These are phyloP conservation scores for Scaptomyza graminum DNA, from an alignment of 1,140 invertebrate genomes.

Conservation along the genomic window DNA sequence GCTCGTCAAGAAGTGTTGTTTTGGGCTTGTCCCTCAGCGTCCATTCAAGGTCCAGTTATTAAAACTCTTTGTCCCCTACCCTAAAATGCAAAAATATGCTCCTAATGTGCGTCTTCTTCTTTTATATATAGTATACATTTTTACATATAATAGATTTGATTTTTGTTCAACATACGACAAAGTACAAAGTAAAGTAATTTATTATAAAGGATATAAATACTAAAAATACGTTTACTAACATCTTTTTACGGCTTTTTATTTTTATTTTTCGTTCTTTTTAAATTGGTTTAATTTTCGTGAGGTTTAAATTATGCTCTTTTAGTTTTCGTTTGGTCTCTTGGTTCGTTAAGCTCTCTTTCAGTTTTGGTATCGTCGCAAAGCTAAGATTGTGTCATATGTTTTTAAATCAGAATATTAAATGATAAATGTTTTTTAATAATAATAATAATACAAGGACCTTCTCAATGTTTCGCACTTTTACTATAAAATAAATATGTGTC, in stretches of 20 bases:
- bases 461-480: slow-evolving; percentile 36
- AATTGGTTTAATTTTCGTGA: background rate
- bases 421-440: no score
- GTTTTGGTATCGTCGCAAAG: slow-evolving; percentile 27
- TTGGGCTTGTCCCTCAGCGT: background rate
- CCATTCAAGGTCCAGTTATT: slow-evolving; percentile 11
- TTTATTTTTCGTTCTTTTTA: background rate
- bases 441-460: slow-evolving; percentile 48
- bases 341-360: slow-evolving; percentile 16
- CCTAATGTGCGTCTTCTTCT: slow-evolving; percentile 23
- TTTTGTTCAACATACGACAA: slow-evolving; percentile 24
- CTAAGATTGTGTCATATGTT: slow-evolving; percentile 23
- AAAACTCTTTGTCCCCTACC: slow-evolving; percentile 2
- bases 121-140: slow-evolving; percentile 6
- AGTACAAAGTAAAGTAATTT: slow-evolving; percentile 43
- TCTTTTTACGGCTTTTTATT: slow-evolving; percentile 16
- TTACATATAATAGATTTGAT: slow-evolving; percentile 3
- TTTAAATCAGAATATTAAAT: slow-evolving; percentile 3
- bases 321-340: slow-evolving; percentile 20
- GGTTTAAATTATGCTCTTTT: background rate
- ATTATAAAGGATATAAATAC: slow-evolving; percentile 38
- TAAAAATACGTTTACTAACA: slow-evolving; percentile 34
- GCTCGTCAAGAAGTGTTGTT: slow-evolving; percentile 21
- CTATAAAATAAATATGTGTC: background rate
- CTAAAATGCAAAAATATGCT: slow-evolving; percentile 23